Evolutionary conservation across 1,140 invertebrate genomes (phyloP).

Genomic region (Microplitis mediator): DNA sequence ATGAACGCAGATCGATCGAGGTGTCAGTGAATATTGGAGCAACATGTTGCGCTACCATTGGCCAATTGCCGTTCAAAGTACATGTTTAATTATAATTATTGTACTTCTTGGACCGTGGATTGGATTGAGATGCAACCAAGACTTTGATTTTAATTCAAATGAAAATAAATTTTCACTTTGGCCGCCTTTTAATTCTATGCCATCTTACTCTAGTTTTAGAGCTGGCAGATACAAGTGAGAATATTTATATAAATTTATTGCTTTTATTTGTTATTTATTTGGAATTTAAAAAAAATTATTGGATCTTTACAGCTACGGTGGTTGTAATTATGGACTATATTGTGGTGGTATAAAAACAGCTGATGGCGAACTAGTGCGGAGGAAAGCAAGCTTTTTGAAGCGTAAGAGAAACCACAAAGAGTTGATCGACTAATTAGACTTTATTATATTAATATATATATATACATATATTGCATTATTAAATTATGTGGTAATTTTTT

Average conservation of each 20-base stretch:
- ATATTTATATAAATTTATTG: background rate
- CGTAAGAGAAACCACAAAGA: conserved; percentile 29
- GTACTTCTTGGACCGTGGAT: conserved; percentile 28
- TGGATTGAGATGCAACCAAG: conserved; percentile 20
- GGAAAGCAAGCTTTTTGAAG: conserved; percentile 28
- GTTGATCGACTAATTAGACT: conserved; percentile 9
- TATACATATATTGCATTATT: background rate
- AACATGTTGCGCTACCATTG: conserved; percentile 30
- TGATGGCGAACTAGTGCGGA: conserved; percentile 17
- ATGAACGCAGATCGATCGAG: conserved; percentile 25
- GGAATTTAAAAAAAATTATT: background rate
- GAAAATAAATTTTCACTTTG: conserved; percentile 12
- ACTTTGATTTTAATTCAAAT: background rate
- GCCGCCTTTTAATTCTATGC: conserved; percentile 16
- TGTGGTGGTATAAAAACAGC: conserved; percentile 18
- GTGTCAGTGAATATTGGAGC: conserved; percentile 33
- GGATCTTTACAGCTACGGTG: background rate
- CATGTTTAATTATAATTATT: conserved; percentile 28
- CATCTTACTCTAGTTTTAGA: background rate
- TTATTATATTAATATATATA: background rate
- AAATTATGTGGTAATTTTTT: no score
- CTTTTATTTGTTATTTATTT: background rate
- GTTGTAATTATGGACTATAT: conserved; percentile 26
- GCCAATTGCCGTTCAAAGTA: conserved; percentile 28
- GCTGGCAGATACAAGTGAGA: background rate